These are phyloP conservation scores for Drosophila sturtevanti DNA, from an alignment of 1,140 invertebrate genomes.

Conservation along the genomic window DNA sequence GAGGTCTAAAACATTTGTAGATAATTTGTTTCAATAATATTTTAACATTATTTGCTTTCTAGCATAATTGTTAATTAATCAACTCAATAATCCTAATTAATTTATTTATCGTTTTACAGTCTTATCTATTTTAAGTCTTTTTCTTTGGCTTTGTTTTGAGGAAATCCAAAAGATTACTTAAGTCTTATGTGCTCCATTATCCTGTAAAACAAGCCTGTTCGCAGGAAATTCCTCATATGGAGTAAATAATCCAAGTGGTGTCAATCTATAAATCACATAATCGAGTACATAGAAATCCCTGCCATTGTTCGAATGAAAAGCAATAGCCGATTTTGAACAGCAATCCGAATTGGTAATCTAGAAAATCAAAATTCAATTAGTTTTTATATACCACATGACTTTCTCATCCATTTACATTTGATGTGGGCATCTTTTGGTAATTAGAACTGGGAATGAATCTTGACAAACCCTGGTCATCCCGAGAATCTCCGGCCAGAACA, in stretches of 20 bases:
- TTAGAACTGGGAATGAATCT: slow-evolving; percentile 95
- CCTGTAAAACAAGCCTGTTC: neutral
- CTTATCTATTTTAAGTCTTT: slow-evolving; percentile 2
- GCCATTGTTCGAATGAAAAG: slow-evolving; percentile 96
- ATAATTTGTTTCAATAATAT: neutral
- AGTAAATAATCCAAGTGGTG: slow-evolving; percentile 89
- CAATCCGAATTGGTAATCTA: slow-evolving; percentile 86
- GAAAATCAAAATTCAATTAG: slow-evolving; percentile 62
- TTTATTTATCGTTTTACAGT: neutral
- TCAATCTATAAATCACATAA: slow-evolving; percentile 96
- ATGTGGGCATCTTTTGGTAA: slow-evolving; percentile 86
- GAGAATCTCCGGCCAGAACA: slow-evolving; percentile 92
- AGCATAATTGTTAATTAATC: neutral
- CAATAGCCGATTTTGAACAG: slow-evolving; percentile 96
- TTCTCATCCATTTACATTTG: slow-evolving; percentile 18
- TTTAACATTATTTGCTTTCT: neutral
- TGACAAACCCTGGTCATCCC: slow-evolving; percentile 92
- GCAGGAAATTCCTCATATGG: neutral
- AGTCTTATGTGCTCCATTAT: neutral
- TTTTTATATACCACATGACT: neutral
- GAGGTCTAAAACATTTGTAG: too few relatives aligned
- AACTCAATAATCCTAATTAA: neutral
- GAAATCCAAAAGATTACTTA: slow-evolving; percentile 2
- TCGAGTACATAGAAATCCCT: slow-evolving; percentile 97
- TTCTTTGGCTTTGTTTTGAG: slow-evolving; percentile 47